Evolutionary conservation across 2,888 invertebrate genomes (phyloP), one percentile per base, ranked within the genome.

Genomic region (Stenolophus ochropezus): DNA sequence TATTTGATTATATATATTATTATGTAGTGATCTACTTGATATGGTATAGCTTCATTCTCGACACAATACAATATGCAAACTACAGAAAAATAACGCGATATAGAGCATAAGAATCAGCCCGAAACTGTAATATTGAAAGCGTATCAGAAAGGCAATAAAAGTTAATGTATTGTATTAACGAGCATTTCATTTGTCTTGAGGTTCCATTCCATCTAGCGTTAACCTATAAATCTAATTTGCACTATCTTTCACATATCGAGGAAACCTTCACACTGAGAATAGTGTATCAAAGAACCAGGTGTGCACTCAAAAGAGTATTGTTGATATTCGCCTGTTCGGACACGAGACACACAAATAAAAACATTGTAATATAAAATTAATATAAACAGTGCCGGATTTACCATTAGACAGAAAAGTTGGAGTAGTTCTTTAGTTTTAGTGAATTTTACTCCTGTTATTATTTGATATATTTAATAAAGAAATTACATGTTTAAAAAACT

Each of bases 21-120:
- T 49, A 8, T 49, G 14, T 2, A 21, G 18, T 21, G 56, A 56
- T 18, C 4, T 42, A 42, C 33, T 42, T 42, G 33, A 42, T 42
- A 42, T 42, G 33, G 21, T 56, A 8, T 8, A 18, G 51, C 16
- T 49, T 49, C n/a, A 49, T 14, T 49, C 2, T 11, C 33, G 11
- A 42, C 2, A 42, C 33, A 8, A 33, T 33, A 33, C 33, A 33
- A 33, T 33, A 33, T 33, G 3, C 3, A 33, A 42, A 42, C 33
- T 42, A 5, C 27, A 25, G 27, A 69, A 69, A 69, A 42, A 33
- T 6, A 5, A 5, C 18, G 16, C 27, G 33, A 69, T 69, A 33
- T 69, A 69, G 65, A 69, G 65, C 65, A 33, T 14, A 69, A 69
- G 65, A 69, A 69, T 33, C 18, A 69, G 27, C 33, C 61, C 61